Percentiles rank a stretch among this genome's conserved stretches.
Evolutionary conservation across 2,113 vertebrate species (phyloP).

Genomic region (Mirza zaza): DNA sequence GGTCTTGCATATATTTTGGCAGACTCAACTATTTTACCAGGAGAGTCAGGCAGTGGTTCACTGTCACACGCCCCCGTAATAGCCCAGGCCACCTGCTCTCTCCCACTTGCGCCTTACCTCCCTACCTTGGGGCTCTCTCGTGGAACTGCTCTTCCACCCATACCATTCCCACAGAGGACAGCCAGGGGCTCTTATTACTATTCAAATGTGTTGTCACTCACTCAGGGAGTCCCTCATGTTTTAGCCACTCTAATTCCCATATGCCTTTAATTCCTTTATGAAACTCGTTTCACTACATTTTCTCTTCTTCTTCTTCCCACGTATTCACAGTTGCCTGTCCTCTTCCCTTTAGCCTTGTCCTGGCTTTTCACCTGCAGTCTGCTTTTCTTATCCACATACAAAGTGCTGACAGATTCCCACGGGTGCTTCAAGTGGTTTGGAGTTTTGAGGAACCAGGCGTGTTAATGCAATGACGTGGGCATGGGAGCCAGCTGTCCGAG

Average conservation of each 20-base stretch:
- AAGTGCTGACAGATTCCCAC: neutral
- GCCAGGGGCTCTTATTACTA: rapidly evolving
- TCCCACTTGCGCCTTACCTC: rapidly evolving
- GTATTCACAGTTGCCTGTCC: rapidly evolving
- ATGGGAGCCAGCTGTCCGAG: neutral
- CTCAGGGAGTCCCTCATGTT: neutral
- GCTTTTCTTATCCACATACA: too few relatives aligned
- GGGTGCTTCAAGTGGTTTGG: too few relatives aligned
- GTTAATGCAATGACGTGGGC: too few relatives aligned
- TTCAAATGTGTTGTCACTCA: neutral
- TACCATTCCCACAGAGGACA: neutral
- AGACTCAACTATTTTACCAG: neutral
- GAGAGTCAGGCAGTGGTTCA: rapidly evolving
- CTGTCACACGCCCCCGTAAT: too few relatives aligned
- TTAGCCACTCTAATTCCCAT: neutral
- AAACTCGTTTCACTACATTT: neutral
- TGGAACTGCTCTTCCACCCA: neutral
- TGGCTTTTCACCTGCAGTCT: neutral
- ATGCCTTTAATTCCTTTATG: neutral
- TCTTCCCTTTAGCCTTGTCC: neutral
- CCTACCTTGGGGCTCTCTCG: rapidly evolving
- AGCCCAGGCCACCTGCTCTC: neutral
- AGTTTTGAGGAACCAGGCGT: neutral
- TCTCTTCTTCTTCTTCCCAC: neutral
- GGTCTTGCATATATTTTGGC: rapidly evolving